phyloP scores from a whole-genome alignment of 2,888 invertebrate species.

The Mythimna loreyi region DNA sequence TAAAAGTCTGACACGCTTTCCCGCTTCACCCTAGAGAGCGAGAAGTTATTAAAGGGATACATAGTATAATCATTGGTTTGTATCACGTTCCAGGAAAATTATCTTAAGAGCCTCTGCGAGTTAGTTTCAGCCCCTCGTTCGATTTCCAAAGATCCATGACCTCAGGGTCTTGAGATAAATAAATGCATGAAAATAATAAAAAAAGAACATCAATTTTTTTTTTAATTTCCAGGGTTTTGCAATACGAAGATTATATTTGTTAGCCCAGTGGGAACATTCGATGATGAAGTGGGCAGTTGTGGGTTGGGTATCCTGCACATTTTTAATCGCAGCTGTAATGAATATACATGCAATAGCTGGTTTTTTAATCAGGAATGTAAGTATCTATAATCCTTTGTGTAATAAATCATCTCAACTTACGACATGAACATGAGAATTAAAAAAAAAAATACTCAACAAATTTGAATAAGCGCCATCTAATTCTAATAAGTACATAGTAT shows the following conservation, averaged over 20 bases:
- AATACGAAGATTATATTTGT: constrained; percentile 45
- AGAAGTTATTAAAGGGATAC: too few relatives aligned
- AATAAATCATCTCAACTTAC: neutral
- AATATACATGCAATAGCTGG: constrained; percentile 72
- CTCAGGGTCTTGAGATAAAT: too few relatives aligned
- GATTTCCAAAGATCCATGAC: too few relatives aligned
- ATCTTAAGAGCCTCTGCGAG: too few relatives aligned
- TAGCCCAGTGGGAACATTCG: constrained; percentile 25
- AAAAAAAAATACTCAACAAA: neutral
- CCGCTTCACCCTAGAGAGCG: too few relatives aligned
- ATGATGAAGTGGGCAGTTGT: constrained; percentile 53
- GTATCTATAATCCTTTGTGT: constrained; percentile 49
- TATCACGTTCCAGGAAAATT: too few relatives aligned
- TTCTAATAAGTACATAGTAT: neutral
- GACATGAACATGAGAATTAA: neutral
- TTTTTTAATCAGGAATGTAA: constrained; percentile 77
- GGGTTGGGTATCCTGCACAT: constrained; percentile 70
- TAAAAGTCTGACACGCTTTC: too few relatives aligned
- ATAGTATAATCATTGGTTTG: too few relatives aligned
- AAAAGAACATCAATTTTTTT: too few relatives aligned
- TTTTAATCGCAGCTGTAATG: constrained; percentile 66
- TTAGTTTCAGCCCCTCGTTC: too few relatives aligned
- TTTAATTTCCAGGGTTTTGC: constrained; percentile 68
- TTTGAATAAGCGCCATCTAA: neutral
- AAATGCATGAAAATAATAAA: too few relatives aligned